Percentiles rank a stretch among this genome's conserved stretches.
phyloP scores from a whole-genome alignment of 2,113 vertebrate species.

The Ptilorrhoa leucosticta region DNA sequence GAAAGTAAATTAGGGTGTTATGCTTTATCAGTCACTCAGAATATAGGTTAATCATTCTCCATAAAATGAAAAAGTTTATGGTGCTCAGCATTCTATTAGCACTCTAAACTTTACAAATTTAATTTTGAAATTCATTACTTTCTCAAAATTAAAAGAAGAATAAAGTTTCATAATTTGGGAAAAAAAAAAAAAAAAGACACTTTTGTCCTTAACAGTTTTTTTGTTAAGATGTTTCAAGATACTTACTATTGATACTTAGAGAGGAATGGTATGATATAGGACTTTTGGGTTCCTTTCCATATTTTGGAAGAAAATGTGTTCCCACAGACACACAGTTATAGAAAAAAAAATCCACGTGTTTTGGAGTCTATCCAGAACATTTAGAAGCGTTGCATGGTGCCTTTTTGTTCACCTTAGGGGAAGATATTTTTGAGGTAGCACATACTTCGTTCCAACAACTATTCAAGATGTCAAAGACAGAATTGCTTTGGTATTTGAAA shows the following conservation, averaged over 20 bases:
- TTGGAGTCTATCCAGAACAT: not conserved
- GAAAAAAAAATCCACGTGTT: fast-evolving
- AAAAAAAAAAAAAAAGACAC: not conserved
- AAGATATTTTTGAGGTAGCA: not conserved
- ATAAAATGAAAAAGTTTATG: not conserved
- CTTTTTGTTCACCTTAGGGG: not conserved
- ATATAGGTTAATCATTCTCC: not conserved
- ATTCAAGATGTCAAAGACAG: not conserved
- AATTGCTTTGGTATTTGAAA: not conserved
- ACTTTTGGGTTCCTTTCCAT: not conserved
- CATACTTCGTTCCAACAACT: not conserved
- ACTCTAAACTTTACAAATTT: not conserved
- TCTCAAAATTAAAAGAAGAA: not conserved
- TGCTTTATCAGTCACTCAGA: not conserved
- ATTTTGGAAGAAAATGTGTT: not conserved
- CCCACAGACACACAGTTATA: fast-evolving
- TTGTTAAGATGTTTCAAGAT: not conserved
- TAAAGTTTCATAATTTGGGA: not conserved
- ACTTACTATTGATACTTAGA: not conserved
- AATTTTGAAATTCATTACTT: not conserved
- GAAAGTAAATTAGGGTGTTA: not conserved
- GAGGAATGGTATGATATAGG: not conserved
- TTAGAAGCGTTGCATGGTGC: not conserved
- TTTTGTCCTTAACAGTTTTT: not conserved
- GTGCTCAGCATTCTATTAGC: not conserved